These are phyloP conservation scores for Drosophila fungiperda DNA, from an alignment of 2,888 invertebrate species.

Conservation along the genomic window DNA sequence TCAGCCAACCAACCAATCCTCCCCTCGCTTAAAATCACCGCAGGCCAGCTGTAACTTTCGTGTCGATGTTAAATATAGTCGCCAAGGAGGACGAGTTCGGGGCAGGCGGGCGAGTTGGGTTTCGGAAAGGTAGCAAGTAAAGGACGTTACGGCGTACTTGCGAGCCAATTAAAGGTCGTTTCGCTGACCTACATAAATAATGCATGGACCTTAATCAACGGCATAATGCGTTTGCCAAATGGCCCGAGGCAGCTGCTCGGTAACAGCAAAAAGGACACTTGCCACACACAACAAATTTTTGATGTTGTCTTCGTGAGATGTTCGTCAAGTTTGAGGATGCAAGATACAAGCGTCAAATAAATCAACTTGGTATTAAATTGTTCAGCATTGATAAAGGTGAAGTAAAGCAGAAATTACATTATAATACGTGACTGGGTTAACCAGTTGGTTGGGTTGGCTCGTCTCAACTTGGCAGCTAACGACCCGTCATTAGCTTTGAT, in stretches of 20 bases:
- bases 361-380: conserved; percentile 36
- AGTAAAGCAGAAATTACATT: conserved; percentile 41
- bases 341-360: conserved; percentile 27
- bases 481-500: conserved; percentile 58
- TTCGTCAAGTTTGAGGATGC: conserved; percentile 31
- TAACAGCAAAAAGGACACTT: conserved; percentile 28
- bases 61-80: conserved; percentile 46
- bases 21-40: background rate
- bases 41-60: conserved; percentile 30
- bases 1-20: background rate
- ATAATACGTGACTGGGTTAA: conserved; percentile 40
- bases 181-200: conserved; percentile 75
- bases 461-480: conserved; percentile 37
- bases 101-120: conserved; percentile 1
- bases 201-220: conserved; percentile 75
- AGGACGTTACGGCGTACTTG: conserved; percentile 63
- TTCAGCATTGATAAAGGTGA: conserved; percentile 26
- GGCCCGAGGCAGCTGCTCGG: conserved; percentile 50
- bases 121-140: conserved; percentile 9
- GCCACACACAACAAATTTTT: conserved; percentile 46
- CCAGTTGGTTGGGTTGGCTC: conserved; percentile 9
- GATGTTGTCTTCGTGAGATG: conserved; percentile 48
- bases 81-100: conserved; percentile 15
- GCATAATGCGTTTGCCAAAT: conserved; percentile 68
- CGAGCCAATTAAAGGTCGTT: conserved; percentile 75